Base-by-base conservation (phyloP, 2,797 vertebrate species). In the Gobio occitaniae region DNA sequence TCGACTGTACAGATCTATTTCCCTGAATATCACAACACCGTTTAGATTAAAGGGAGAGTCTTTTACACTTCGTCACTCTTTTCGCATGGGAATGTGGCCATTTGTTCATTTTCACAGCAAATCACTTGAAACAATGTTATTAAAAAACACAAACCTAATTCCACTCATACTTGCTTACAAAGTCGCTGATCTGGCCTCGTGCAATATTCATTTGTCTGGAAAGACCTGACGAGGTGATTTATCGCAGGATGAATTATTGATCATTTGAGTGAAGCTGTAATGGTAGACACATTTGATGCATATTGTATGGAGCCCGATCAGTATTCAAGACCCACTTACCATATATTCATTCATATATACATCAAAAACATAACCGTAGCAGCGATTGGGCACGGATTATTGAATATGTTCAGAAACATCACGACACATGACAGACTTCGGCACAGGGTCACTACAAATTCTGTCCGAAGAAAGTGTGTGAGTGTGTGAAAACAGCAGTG, bases 161-260 rank as follows among this genome's bases (percentile, higher is more conserved):
- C 25, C 8, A 6, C 7, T 72, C n/a, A 50, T 15, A 17, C 32
- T 10, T 38, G 66, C 36, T 41, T 10, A 66, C 32, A 38, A 25
- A 25, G 13, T 15, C n/a, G 0, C 8, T 72, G n/a, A 50, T 50
- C 47, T 50, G 70, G n/a, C 44, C n/a, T 72, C 3, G 44, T 29
- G 17, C 47, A 74, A 19, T 32, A 17, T 48, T 71, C 41, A 47
- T 29, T 32, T 6, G 29, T 32, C 71, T 52, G 47, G 47, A 52
- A 29, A 25, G n/a, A 72, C 47, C 2, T 1, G 47, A 17, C 21
- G 0, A 72, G 50, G 29, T 75, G 48, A 54, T 54, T 74, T 54
- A 54, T 36, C 12, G 29, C 50, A 54, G 72, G 50, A 54, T 75
- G 50, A 54, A 54, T 75, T 54, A 75, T 75, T 75, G 48, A 75